Evolutionary conservation across 2,888 invertebrate genomes (phyloP).

Genomic region (Clepsis dumicolana): DNA sequence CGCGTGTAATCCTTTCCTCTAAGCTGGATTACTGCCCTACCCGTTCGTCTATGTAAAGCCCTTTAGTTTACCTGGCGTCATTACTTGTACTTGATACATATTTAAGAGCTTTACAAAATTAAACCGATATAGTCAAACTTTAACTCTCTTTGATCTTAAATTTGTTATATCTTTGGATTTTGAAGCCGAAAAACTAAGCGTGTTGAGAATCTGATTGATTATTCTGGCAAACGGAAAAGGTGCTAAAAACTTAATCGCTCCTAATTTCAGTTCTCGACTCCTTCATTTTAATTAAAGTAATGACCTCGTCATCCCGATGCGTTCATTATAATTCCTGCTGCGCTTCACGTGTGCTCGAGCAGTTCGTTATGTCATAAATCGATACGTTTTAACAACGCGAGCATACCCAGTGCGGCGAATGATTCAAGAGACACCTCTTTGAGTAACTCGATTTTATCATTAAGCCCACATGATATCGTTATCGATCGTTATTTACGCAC

Average conservation of each 20-base stretch:
- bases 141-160: not conserved
- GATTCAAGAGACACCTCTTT: slow-evolving; percentile 18
- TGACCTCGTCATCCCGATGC: slow-evolving; percentile 12
- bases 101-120: slow-evolving; percentile 21
- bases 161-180: not conserved
- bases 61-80: slow-evolving; percentile 45
- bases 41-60: slow-evolving; percentile 44
- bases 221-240: not conserved
- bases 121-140: not conserved
- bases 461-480: not conserved
- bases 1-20: slow-evolving; percentile 47
- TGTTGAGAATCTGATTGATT: not conserved
- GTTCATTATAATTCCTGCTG: slow-evolving; percentile 29
- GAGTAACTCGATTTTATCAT: slow-evolving; percentile 1
- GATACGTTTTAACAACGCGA: slow-evolving; percentile 27
- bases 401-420: slow-evolving; percentile 11
- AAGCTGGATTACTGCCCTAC: slow-evolving; percentile 46
- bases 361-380: slow-evolving; percentile 36
- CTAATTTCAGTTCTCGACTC: not conserved
- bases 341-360: slow-evolving; percentile 25
- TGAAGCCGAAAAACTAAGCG: not conserved
- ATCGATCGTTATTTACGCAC: not conserved
- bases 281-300: slow-evolving; percentile 24
- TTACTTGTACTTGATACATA: slow-evolving; percentile 37
- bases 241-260: slow-evolving; percentile 1